Evolutionary conservation across 2,888 invertebrate species (phyloP).

Genomic region (Meteorus cinctellus): DNA sequence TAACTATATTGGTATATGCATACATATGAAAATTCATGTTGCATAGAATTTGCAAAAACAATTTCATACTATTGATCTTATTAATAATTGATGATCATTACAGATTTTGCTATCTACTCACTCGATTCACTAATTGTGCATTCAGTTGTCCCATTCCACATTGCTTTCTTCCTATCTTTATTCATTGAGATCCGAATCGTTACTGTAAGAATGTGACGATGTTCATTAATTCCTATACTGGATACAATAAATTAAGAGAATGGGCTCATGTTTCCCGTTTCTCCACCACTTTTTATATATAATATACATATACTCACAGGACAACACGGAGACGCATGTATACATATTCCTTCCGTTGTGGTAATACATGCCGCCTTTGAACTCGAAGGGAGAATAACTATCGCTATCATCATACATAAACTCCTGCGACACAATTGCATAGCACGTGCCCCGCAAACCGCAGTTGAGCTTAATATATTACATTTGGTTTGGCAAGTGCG

Average conservation of each 20-base stretch:
- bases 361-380: slow-evolving; percentile 41
- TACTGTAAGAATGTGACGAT: background rate
- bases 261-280: slow-evolving; percentile 5
- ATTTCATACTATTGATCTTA: background rate
- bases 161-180: background rate
- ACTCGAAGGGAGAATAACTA: slow-evolving; percentile 37
- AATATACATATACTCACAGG: background rate
- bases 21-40: background rate
- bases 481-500: slow-evolving; percentile 57
- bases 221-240: background rate
- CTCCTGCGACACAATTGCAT: slow-evolving; percentile 31
- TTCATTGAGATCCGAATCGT: background rate
- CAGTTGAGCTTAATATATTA: slow-evolving; percentile 43
- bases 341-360: slow-evolving; percentile 45
- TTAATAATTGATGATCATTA: background rate
- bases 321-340: slow-evolving; percentile 23
- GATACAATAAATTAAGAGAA: background rate
- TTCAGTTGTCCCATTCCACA: background rate
- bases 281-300: background rate
- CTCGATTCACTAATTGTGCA: background rate
- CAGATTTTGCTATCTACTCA: background rate
- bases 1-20: no score
- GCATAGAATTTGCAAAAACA: slow-evolving; percentile 17
- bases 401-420: slow-evolving; percentile 39
- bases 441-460: slow-evolving; percentile 40